Base-by-base conservation (phyloP, 2,797 vertebrate genomes). In the Sebastes ruberrimus region DNA sequence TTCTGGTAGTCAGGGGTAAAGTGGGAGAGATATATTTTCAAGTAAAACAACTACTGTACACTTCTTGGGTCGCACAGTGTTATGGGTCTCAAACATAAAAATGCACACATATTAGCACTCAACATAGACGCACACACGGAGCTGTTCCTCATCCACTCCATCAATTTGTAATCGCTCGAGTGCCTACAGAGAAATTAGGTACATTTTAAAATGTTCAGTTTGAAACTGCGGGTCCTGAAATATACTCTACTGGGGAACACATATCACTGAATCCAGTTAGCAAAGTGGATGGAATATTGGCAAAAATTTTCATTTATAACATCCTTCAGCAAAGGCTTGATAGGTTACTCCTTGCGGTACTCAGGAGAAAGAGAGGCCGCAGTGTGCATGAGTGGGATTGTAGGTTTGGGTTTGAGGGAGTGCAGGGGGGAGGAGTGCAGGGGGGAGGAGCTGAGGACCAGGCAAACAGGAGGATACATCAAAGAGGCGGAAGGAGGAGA, bases 221-320 rank as follows among this genome's bases (percentile, higher is more conserved):
- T 65, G 16, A 67, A 76, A 78, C 67, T 81, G 74, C 76, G 61
- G 71, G 61, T 35, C 72, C 66, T 85, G 59, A 84, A 77, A 85
- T 85, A 85, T 14, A 80, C 56, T 80, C 63, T 67, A 84, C 59
- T 75, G 76, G 87, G 94, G 94, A 96, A 95, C 98, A 99, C 98
- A 98, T 97, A 98, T 97, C 98, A 98, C 97, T 96, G 96, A 80
- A 77, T 96, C 96, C 96, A 96, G 95, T 95, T 97, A 94, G 96
- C 98, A 99, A 99, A 99, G 98, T 88, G 94, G 97, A 97, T 81
- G 97, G 97, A 99, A 98, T 95, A 90, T 96, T 95, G 96, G 89
- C 96, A 95, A 98, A 99, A 99, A 99, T 99, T 99, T 98, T 97
- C 97, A 99, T 99, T 99, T 99, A 99, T 98, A 99, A 99, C 98